Conservation (phyloP, 1,140 invertebrate species). For the Sminthurinus signatus region DNA sequence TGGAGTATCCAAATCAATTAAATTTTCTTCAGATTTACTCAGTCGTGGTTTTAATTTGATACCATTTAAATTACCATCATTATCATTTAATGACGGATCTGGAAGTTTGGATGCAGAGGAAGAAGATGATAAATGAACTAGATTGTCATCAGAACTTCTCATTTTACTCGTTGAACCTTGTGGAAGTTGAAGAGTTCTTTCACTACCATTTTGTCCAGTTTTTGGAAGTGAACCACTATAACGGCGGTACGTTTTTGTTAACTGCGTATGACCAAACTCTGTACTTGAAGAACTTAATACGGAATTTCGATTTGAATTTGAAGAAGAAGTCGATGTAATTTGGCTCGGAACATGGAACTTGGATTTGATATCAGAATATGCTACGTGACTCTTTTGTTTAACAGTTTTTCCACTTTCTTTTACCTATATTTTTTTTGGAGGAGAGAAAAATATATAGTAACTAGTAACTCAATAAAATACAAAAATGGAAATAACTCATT, state of each 20-base stretch:
- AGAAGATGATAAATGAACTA: slow-evolving; percentile 25
- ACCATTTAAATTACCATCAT: neutral
- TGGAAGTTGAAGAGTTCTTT: neutral
- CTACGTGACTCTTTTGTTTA: slow-evolving; percentile 38
- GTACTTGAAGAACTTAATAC: neutral
- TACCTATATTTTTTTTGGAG: slow-evolving; percentile 53
- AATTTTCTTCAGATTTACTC: slow-evolving; percentile 39
- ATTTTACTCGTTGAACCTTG: neutral
- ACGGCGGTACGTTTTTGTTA: slow-evolving; percentile 22
- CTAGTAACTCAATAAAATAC: too few species aligned
- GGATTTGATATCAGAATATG: slow-evolving; percentile 34
- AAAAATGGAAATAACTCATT: too few species aligned
- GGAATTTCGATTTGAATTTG: neutral
- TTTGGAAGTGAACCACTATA: neutral
- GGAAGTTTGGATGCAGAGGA: slow-evolving; percentile 25
- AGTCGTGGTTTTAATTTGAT: slow-evolving; percentile 25
- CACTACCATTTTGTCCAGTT: neutral
- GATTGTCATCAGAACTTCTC: slow-evolving; percentile 24
- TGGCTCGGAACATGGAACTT: slow-evolving; percentile 34
- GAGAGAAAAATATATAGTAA: slow-evolving; percentile 19
- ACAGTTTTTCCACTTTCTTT: slow-evolving; percentile 68
- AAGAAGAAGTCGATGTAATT: neutral
- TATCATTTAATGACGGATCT: neutral
- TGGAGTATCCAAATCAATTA: slow-evolving; percentile 40
- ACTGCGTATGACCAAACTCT: slow-evolving; percentile 7